Conservation (phyloP, 2,797 vertebrate genomes). For the Sebastes vulpes region DNA sequence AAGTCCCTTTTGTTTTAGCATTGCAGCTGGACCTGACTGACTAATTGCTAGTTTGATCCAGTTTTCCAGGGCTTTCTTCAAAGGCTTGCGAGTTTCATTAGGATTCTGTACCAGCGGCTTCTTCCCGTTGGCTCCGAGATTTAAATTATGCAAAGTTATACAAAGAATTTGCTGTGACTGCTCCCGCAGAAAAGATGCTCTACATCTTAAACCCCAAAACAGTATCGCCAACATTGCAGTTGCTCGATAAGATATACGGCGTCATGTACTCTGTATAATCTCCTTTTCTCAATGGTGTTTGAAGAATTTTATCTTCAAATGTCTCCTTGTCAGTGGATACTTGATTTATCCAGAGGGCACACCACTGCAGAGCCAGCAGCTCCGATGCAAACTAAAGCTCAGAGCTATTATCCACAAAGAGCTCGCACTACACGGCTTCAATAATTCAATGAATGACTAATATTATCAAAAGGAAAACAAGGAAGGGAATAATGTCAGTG, state of each 20-base stretch:
- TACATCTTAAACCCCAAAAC: constrained; percentile 66
- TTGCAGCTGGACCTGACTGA: constrained; percentile 82
- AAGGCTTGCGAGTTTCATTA: constrained; percentile 81
- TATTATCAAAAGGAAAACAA: constrained; percentile 57
- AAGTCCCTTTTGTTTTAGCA: constrained; percentile 76
- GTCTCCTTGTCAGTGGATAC: constrained; percentile 44
- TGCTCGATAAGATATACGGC: constrained; percentile 60
- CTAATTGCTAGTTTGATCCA: constrained; percentile 85
- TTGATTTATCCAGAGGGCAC: constrained; percentile 50
- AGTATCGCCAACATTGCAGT: constrained; percentile 46
- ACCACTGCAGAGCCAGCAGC: constrained; percentile 28
- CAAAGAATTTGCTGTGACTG: constrained; percentile 78
- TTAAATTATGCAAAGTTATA: constrained; percentile 87
- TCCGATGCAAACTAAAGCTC: constrained; percentile 37
- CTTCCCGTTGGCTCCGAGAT: constrained; percentile 76
- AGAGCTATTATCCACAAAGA: constrained; percentile 46
- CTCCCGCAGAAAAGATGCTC: constrained; percentile 66
- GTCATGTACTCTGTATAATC: constrained; percentile 43
- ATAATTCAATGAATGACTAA: constrained; percentile 58
- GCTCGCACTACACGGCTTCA: constrained; percentile 23
- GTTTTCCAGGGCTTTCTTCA: constrained; percentile 82
- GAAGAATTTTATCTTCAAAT: constrained; percentile 53
- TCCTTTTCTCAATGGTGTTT: constrained; percentile 46
- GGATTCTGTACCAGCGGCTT: constrained; percentile 76
- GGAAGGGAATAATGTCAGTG: constrained; percentile 19